Evolutionary conservation across 2,888 invertebrate genomes (phyloP).

Genomic region (Heliothis peltigera): DNA sequence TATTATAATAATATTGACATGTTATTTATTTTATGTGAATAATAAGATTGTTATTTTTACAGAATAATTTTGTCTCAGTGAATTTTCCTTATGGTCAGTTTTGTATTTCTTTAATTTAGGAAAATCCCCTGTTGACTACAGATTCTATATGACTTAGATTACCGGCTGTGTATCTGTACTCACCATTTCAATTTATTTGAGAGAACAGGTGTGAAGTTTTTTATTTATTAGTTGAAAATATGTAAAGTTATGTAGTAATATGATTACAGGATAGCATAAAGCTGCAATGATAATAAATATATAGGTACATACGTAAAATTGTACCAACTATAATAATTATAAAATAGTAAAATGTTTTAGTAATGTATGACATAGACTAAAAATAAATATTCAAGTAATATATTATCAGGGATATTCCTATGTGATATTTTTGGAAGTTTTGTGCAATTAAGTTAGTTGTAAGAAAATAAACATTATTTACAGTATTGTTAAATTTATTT

Average conservation of each 20-base stretch:
- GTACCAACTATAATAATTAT: no score
- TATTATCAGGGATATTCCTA: slow-evolving; percentile 43
- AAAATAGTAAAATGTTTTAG: background rate
- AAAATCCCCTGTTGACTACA: no score
- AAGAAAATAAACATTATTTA: slow-evolving; percentile 55
- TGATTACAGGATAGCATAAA: no score
- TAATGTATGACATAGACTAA: slow-evolving; percentile 11
- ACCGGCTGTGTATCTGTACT: no score
- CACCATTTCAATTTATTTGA: no score
- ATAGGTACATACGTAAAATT: no score
- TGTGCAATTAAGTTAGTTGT: slow-evolving; percentile 50
- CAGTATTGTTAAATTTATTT: slow-evolving; percentile 48
- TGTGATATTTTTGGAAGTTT: slow-evolving; percentile 48
- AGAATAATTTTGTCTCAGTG: slow-evolving; percentile 15
- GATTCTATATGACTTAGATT: no score
- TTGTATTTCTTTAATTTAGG: background rate
- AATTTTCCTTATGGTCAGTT: slow-evolving; percentile 5
- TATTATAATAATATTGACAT: slow-evolving; percentile 22
- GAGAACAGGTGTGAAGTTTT: no score
- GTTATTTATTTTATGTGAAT: slow-evolving; percentile 25
- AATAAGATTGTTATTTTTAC: slow-evolving; percentile 35
- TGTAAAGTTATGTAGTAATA: no score
- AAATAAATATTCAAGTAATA: slow-evolving; percentile 29
- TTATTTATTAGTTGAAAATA: no score
- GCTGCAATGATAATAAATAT: no score